Evolutionary conservation across 2,888 invertebrate species (phyloP), one percentile per base, ranked within the genome.

Genomic region (Caenorhabditis angaria): DNA sequence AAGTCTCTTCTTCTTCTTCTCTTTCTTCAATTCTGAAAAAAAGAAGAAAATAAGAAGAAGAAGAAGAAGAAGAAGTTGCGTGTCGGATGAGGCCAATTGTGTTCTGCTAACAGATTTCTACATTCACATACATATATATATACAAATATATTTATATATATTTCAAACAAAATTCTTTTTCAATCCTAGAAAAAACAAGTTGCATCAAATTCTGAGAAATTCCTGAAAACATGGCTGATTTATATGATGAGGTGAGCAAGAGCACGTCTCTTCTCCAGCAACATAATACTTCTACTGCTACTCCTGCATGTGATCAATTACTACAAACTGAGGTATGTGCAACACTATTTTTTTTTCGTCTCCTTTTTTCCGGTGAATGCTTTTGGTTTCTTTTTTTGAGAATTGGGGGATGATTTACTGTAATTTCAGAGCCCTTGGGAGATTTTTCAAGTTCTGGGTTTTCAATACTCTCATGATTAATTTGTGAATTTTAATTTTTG

Each of bases 31-130:
- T 22, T 51, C 22, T n/a, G n/a, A 24, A 51, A 32, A 32, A 54
- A 63, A 58, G 41, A 63, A 29, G 64, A 65, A 65, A 57, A 55
- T 56, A 61, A 67, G 56, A 48, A 59, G 61, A 53, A 61, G 53
- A 25, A 64, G 28, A 54, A 29, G 24, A n/a, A 57, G 61, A 61
- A 53, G 61, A 22, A 53, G 51, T 32, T 61, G 55, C 56, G 56
- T 56, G 29, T 67, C 65, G 72, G 72, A 72, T 72, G 67, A 72
- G 72, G 72, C 72, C 72, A 72, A 72, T 72, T 67, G 64, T 72
- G 66, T 66, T 71, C 66, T 41, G 10, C 41, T 41, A 41, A 41
- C 41, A 41, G 41, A 41, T 41, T 41, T 41, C 41, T 41, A 41
- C 41, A 41, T 65, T 60, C 66, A 65, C 65, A 66, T 70, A 70